Percentiles rank a stretch among this genome's conserved stretches.
Conservation (phyloP, 1,140 invertebrate genomes). For the Riptortus pedestris region DNA sequence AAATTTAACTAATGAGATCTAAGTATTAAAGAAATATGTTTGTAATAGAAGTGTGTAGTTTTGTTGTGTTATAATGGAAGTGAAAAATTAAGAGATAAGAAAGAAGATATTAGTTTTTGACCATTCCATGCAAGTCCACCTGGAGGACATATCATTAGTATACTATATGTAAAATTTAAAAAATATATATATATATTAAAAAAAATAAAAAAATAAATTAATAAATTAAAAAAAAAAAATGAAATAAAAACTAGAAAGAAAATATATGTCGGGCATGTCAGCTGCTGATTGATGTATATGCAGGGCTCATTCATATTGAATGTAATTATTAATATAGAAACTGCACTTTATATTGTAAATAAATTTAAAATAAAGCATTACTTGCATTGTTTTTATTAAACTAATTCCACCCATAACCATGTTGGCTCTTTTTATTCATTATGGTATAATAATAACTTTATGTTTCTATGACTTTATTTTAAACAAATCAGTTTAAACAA, state of each 20-base stretch:
- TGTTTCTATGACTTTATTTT: no score
- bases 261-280: not conserved
- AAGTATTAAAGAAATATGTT: not conserved
- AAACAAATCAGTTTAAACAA: no score
- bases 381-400: not conserved
- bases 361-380: not conserved
- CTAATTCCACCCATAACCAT: not conserved
- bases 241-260: not conserved
- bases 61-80: not conserved
- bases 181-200: not conserved
- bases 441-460: no score
- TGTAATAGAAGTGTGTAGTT: not conserved
- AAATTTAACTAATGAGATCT: not conserved
- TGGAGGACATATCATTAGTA: conserved; percentile 9
- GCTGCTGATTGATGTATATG: conserved; percentile 4
- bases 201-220: no score
- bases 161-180: not conserved
- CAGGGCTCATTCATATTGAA: conserved; percentile 14
- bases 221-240: no score
- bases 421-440: no score
- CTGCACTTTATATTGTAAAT: conserved; percentile 13
- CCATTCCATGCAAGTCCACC: not conserved
- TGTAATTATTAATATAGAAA: not conserved
- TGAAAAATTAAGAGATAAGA: not conserved
- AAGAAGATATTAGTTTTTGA: conserved; percentile 13